phyloP scores from a whole-genome alignment of 1,140 invertebrate species.

The Sinella curviseta region DNA sequence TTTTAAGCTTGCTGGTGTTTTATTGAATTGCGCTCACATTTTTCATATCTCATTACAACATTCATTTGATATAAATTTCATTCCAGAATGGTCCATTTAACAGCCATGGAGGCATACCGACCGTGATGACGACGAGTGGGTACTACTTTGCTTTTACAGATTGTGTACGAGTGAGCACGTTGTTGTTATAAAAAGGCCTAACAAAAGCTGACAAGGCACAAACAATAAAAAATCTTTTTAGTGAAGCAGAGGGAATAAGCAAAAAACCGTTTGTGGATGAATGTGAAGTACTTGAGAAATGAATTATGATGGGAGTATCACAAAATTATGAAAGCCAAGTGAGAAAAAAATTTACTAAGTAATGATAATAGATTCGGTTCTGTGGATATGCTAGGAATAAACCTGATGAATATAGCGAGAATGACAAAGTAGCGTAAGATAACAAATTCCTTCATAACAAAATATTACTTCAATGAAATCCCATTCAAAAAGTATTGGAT shows the following conservation, averaged over 20 bases:
- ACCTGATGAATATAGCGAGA: too few relatives aligned
- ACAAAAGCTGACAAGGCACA: neutral
- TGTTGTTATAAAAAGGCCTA: neutral
- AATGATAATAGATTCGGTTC: neutral
- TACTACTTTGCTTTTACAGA: neutral
- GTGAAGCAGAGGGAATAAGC: neutral
- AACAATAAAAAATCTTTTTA: constrained; percentile 11
- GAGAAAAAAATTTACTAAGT: neutral
- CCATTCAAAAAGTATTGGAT: too few relatives aligned
- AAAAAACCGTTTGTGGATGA: neutral
- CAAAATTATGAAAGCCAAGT: constrained; percentile 9
- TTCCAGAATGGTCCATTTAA: constrained; percentile 17
- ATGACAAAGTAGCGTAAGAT: neutral
- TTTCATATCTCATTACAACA: constrained; percentile 1
- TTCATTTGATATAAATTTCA: constrained; percentile 17
- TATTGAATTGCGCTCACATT: neutral
- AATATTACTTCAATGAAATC: too few relatives aligned
- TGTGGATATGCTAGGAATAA: neutral
- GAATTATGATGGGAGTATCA: constrained; percentile 15
- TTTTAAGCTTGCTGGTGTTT: neutral
- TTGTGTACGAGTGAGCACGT: constrained; percentile 1
- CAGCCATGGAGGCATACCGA: neutral
- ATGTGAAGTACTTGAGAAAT: constrained; percentile 21
- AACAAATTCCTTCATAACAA: neutral
- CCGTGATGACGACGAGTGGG: neutral